These are phyloP conservation scores for Triops cancriformis DNA, from an alignment of 1,140 invertebrate genomes.

Conservation along the genomic window DNA sequence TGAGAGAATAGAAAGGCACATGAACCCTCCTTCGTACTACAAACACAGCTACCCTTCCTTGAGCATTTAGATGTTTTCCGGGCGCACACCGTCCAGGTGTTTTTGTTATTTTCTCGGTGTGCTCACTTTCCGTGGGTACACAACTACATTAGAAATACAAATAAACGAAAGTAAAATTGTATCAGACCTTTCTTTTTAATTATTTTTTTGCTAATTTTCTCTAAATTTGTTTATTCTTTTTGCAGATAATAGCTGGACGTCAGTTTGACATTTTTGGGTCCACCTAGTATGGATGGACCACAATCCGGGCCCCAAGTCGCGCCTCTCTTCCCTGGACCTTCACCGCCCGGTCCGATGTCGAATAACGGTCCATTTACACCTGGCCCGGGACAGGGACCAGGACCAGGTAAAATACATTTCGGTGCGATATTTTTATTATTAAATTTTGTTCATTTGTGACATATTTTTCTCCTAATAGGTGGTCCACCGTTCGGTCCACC, in stretches of 20 bases:
- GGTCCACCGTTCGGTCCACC: constrained; percentile 26
- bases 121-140: neutral
- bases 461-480: constrained; percentile 4
- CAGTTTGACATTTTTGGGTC: neutral
- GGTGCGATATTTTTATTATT: constrained; percentile 20
- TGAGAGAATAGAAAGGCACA: neutral
- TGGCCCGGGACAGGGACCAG: constrained; percentile 26
- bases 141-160: neutral
- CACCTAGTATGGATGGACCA: constrained; percentile 9
- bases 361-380: constrained; percentile 15
- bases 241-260: neutral
- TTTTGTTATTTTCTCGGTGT: neutral
- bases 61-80: neutral
- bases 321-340: constrained; percentile 27
- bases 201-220: neutral
- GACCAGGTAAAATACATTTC: constrained; percentile 27
- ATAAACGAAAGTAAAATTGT: neutral
- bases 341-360: constrained; percentile 16
- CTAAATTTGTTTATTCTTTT: neutral
- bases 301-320: constrained; percentile 12
- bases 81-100: neutral
- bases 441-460: neutral
- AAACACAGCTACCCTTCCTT: neutral
- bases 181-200: neutral
- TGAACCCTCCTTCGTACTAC: neutral